Evolutionary conservation across 2,888 invertebrate species (phyloP), one percentile per base, ranked within the genome.

Genomic region (Villa cingulata): DNA sequence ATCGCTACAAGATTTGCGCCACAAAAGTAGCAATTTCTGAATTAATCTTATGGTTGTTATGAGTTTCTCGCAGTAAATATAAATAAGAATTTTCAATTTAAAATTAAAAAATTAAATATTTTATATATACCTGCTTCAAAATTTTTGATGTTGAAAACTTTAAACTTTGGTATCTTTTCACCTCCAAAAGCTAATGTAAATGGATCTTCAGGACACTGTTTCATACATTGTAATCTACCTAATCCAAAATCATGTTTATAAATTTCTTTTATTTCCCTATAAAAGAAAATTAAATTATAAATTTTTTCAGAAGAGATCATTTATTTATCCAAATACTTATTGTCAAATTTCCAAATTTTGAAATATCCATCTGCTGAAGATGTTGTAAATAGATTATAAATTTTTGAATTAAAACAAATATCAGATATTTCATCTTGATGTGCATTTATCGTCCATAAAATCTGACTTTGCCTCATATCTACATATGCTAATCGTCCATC

Each of bases 341-440:
- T 60, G 2, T 66, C 57, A 53, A 70, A 75, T 60, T 94, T 90
- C 94, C 94, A 95, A 1, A 86, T 77, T 72, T 90, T 91, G 4
- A 91, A 64, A n/a, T 74, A 72, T 51, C 85, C 84, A 63, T 94
- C 92, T 2, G 81, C 77, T 7, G 88, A 83, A 2, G 81, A 75
- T 0, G 89, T 86, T 3, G 88, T 74, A 61, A 95, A 70, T 42
- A 89, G 70, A 4, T 86, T 86, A 1, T 82, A 80, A 49, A 86
- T 79, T 47, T 76, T 72, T 1, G 75, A 72, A 62, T 87, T 89
- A 42, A 88, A 69, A 48, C 78, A 75, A 32, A 91, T 70, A 58
- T 86, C 91, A 54, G 91, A 88, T 20, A 91, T 80, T 73, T 90
- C 88, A 58, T 86, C 81, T 42, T 78, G 76, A 62, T 95, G 94